phyloP scores from a whole-genome alignment of 1,140 invertebrate genomes.

The Mamestra configurata region DNA sequence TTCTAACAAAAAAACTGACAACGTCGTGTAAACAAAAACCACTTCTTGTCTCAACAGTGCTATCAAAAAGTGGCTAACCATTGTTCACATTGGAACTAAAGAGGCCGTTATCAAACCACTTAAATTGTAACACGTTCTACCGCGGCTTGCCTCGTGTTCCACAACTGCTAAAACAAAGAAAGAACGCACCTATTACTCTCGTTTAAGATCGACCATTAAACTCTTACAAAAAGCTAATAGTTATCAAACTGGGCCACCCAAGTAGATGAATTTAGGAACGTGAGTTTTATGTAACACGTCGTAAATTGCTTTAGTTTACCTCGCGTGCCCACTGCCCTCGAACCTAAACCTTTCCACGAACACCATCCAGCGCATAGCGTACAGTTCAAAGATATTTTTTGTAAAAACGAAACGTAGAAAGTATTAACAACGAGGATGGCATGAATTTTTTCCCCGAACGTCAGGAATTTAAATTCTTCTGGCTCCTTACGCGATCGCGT shows the following conservation, averaged over 20 bases:
- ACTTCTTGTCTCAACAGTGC: conserved; percentile 9
- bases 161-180: conserved; percentile 64
- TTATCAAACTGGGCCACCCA: conserved; percentile 79
- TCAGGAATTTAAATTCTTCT: conserved; percentile 80
- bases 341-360: conserved; percentile 75
- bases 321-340: conserved; percentile 62
- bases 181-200: conserved; percentile 61
- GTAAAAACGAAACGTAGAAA: conserved; percentile 77
- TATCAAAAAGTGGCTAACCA: conserved; percentile 16
- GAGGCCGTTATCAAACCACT: conserved; percentile 39
- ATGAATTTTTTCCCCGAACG: conserved; percentile 81
- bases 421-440: conserved; percentile 72
- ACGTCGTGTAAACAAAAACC: background rate
- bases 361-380: conserved; percentile 72
- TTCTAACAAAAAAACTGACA: background rate
- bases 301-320: conserved; percentile 77
- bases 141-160: conserved; percentile 40
- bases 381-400: conserved; percentile 79
- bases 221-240: conserved; percentile 76
- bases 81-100: conserved; percentile 35
- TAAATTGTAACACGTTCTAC: conserved; percentile 49
- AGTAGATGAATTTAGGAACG: conserved; percentile 75
- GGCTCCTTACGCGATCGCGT: conserved; percentile 77
- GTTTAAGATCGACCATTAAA: conserved; percentile 76
- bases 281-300: conserved; percentile 80